Base-by-base conservation (phyloP, 2,113 vertebrate genomes). In the Phalacrocorax brasilianus region DNA sequence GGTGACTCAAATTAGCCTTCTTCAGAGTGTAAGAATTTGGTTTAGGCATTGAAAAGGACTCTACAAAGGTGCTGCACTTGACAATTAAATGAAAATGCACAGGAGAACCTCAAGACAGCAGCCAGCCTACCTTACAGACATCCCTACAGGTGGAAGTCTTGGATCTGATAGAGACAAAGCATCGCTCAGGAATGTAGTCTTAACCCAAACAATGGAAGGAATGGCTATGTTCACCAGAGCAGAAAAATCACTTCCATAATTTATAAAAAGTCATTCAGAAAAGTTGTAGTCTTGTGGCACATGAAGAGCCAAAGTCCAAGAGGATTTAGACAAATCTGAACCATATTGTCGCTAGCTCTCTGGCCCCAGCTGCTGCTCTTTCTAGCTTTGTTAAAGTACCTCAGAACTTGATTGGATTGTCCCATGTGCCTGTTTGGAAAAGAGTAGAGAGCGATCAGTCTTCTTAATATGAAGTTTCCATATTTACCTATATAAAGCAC, bases 251-350 rank as follows among this genome's bases (percentile, higher is more conserved):
- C 16, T 71, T 74, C 49, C 47, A n/a, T 35, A 66, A 61, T 19
- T 79, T 63, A 63, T 11, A 40, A 92, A 75, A 9, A 56, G 23
- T 74, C 42, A 66, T 52, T 24, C 56, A 72, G 79, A 83, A 40
- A 68, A 80, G n/a, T 2, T 83, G 47, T 55, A 27, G 47, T 40
- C 40, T 15, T 63, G 32, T 27, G 49, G 47, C 67, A 53, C n/a
- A 22, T 3, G 12, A 63, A 79, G 62, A 75, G 18, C 35, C 38
- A 35, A 88, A 87, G n/a, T 40, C 66, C 32, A 59, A 55, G 21
- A 75, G 98, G 98, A 92, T 98, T 98, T 33, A 98, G 97, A 61
- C 96, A 98, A 90, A 98, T 97, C 40, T 97, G 97, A 72, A 98
- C 94, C 97, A 98, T 98, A 83, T 72, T 84, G n/a, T 80, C 97